Evolutionary conservation across 2,797 vertebrate species (phyloP).

Genomic region (Arnoldichthys spilopterus): DNA sequence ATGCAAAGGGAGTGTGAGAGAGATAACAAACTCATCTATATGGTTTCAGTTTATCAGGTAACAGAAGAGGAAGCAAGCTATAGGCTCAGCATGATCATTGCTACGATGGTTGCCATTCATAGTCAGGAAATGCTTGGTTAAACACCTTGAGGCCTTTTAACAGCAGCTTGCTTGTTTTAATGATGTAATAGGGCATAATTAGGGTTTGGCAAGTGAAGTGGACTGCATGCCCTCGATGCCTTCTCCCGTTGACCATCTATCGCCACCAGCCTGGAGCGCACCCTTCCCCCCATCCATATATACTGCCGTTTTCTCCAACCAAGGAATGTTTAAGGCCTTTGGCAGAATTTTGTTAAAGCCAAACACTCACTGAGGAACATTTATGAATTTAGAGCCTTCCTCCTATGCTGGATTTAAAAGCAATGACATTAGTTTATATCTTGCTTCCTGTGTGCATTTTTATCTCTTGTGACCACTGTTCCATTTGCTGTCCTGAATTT

Average conservation of each 20-base stretch:
- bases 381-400: background rate
- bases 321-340: background rate
- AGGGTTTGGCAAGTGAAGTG: conserved; percentile 69
- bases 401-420: conserved; percentile 5
- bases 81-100: conserved; percentile 71
- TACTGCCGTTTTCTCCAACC: background rate
- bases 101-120: conserved; percentile 72
- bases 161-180: conserved; percentile 77
- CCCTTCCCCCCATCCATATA: conserved; percentile 3
- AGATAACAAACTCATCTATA: conserved; percentile 40
- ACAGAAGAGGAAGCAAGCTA: conserved; percentile 58
- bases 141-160: conserved; percentile 77
- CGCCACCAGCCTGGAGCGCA: conserved; percentile 15
- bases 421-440: background rate
- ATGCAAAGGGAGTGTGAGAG: conserved; percentile 24
- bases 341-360: background rate
- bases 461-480: conserved; percentile 8
- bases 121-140: conserved; percentile 83
- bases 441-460: background rate
- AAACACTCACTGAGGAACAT: background rate
- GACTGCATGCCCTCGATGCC: conserved; percentile 62
- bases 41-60: conserved; percentile 48
- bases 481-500: background rate
- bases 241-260: conserved; percentile 58
- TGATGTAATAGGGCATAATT: conserved; percentile 82